Evolutionary conservation across 2,113 vertebrate genomes (phyloP).

Genomic region (Brevimyrus niger): DNA sequence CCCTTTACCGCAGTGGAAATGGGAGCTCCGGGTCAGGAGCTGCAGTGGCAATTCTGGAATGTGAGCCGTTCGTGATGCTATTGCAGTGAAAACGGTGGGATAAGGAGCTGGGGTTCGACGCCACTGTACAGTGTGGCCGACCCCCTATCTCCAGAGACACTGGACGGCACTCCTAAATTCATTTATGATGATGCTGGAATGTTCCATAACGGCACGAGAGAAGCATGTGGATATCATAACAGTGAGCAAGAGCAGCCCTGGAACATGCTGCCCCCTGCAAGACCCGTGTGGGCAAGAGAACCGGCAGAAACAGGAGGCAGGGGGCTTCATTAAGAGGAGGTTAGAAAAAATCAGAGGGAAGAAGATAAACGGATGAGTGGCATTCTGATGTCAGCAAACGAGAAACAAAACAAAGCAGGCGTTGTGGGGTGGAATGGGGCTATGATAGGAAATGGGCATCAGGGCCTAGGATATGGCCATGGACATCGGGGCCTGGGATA

Average conservation of each 20-base stretch:
- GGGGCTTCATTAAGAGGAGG: neutral
- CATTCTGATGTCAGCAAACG: neutral
- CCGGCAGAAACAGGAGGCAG: neutral
- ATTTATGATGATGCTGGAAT: neutral
- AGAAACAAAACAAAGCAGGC: neutral
- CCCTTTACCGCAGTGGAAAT: slow-evolving; percentile 39
- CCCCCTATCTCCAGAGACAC: too few relatives aligned
- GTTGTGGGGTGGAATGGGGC: neutral
- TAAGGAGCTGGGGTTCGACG: neutral
- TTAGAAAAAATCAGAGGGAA: neutral
- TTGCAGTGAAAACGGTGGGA: neutral
- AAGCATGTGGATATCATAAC: slow-evolving; percentile 3
- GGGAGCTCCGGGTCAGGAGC: neutral
- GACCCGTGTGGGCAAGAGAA: neutral
- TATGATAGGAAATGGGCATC: neutral
- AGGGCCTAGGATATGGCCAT: neutral
- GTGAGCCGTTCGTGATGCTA: neutral
- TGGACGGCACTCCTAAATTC: neutral
- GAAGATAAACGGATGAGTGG: neutral
- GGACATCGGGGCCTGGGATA: neutral
- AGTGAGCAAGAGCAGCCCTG: neutral
- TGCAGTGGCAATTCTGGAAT: neutral
- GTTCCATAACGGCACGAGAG: neutral
- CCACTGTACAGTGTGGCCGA: neutral
- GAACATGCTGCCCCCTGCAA: neutral